Evolutionary conservation across 2,888 invertebrate species (phyloP), one percentile per base, ranked within the genome.

Genomic region (Gymnoscelis rufifasciata): DNA sequence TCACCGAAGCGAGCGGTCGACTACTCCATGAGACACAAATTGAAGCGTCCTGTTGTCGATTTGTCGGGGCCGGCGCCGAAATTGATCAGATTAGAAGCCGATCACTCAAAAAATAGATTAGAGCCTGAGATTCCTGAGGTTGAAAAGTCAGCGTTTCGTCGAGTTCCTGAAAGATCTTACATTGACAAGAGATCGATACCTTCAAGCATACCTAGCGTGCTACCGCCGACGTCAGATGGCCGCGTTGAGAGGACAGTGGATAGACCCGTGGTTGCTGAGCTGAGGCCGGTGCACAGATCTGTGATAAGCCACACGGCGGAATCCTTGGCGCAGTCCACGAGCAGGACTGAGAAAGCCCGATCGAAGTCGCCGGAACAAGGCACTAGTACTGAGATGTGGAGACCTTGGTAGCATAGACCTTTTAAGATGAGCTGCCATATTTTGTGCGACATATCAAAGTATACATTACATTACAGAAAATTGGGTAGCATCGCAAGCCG

Each of bases 1-100:
- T 88, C 88, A 0, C 88, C 88, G 0, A 88, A 88, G 66, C 63
- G 87, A 43, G 84, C 87, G 0, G 79, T 88, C 0, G 88, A 89
- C 57, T 89, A 88, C 48, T 88, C 88, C 0, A 71, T 83, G 26
- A 68, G 87, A 33, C 75, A 79, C 19, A 87, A 84, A 40, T 51
- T 86, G 41, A 88, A 88, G 55, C 58, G 88, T 37, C 71, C 86
- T 0, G 70, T 74, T 0, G 70, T 78, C 2, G 74, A 78, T 1
- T 46, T 68, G 1, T 60, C 64, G 0, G 83, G 78, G 1, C 79
- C 87, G 0, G 59, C 71, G 0, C 70, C 81, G 0, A 88, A 88
- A 55, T 39, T 82, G 0, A 61, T 77, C 1, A 68, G 64, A 45
- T 43, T 74, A 27, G 82, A 83, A 14, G 27, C 49, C 5, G 50